Evolutionary conservation across 53 echinoderm and acorn worm species (phyloP).

Genomic region (Stichopus horrens): DNA sequence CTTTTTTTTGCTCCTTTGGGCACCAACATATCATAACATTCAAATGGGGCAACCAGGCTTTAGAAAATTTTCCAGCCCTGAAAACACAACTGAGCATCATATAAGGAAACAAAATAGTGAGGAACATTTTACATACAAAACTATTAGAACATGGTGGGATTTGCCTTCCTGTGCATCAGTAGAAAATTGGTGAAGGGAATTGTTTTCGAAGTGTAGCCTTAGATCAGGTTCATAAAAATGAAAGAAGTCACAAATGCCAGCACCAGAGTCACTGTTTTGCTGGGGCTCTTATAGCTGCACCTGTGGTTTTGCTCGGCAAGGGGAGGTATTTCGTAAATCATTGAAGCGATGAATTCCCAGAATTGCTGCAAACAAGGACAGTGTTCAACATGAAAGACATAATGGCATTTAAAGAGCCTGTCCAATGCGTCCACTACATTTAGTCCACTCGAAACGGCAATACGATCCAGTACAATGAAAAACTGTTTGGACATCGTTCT

Average conservation of each 20-base stretch:
- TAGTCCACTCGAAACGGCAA: background rate
- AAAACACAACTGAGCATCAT: no score
- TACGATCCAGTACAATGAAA: background rate
- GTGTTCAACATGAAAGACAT: constrained; percentile 13
- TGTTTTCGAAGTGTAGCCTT: background rate
- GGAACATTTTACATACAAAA: no score
- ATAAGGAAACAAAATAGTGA: no score
- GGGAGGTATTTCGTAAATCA: constrained; percentile 7
- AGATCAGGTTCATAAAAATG: background rate
- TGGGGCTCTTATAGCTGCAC: constrained; percentile 30
- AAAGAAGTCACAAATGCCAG: background rate
- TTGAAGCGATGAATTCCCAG: background rate
- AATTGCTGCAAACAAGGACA: constrained; percentile 19
- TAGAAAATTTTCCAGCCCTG: no score
- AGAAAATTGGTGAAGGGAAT: background rate
- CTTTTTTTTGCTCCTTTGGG: no score
- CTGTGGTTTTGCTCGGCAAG: constrained; percentile 10
- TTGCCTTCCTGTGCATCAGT: background rate
- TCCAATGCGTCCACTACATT: constrained; percentile 15
- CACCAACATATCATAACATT: no score
- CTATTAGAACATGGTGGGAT: no score
- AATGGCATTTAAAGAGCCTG: constrained; percentile 19
- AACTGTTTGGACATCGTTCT: constrained; percentile 10
- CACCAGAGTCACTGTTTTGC: background rate
- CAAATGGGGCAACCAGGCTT: no score